Evolutionary conservation across 2,113 vertebrate genomes (phyloP).

Genomic region (Tonatia bakeri): DNA sequence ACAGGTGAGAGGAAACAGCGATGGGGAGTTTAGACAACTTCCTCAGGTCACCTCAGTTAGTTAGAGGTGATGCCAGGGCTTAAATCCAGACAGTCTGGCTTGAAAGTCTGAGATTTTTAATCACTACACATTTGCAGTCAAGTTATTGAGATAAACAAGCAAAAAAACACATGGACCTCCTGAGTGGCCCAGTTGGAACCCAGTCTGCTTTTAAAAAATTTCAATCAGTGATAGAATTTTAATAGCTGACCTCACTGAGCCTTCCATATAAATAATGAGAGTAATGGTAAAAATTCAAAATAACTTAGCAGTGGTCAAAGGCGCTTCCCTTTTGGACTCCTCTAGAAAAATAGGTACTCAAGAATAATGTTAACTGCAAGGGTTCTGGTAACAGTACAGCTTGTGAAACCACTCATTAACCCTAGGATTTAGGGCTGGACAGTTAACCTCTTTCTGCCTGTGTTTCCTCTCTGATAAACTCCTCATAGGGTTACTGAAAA

Average conservation of each 20-base stretch:
- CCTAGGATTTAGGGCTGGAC: background rate
- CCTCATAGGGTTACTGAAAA: rapidly evolving
- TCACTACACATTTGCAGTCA: background rate
- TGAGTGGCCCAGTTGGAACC: background rate
- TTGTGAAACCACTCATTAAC: background rate
- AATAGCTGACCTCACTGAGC: background rate
- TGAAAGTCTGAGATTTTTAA: background rate
- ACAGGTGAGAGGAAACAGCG: background rate
- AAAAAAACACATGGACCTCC: background rate
- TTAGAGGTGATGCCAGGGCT: background rate
- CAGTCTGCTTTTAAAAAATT: background rate
- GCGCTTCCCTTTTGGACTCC: background rate
- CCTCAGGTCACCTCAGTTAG: background rate
- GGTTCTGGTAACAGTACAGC: background rate
- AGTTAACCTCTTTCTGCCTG: background rate
- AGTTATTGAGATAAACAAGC: background rate
- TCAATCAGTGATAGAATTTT: background rate
- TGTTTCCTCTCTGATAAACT: background rate
- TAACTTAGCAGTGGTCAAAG: background rate
- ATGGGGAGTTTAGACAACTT: background rate
- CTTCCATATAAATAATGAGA: background rate
- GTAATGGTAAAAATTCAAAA: background rate
- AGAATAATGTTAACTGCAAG: background rate
- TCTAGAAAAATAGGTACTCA: background rate
- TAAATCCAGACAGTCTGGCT: background rate